Evolutionary conservation across 2,797 vertebrate species (phyloP), one percentile per base, ranked within the genome.

Genomic region (Gymnothorax javanicus): DNA sequence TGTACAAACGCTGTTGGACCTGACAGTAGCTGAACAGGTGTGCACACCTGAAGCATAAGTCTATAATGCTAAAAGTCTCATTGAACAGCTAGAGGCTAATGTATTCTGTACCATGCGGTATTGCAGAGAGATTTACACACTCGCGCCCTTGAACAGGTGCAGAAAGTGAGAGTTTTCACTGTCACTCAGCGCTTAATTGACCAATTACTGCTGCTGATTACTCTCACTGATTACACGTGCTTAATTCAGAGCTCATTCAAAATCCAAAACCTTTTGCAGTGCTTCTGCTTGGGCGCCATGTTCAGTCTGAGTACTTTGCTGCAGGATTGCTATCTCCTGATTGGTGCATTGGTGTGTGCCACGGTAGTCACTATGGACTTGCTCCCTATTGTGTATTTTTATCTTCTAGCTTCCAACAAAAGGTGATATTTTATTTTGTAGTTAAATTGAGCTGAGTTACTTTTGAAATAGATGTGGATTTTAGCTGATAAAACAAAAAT

Each of bases 121-220:
- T 13, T 13, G 27, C 13, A 15, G 20, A 33, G 12, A 17, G 69
- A 27, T 25, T 33, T 73, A 73, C 25, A 33, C 69, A 33, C n/a
- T 73, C 69, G 27, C 25, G 27, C 33, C 71, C 73, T 77, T 50
- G 73, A 43, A 77, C 27, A 43, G 27, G 5, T 50, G 73, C 73
- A 73, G 69, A 27, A 43, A 5, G 71, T 50, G 71, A 8, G 43
- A 43, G 73, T 43, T 77, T 43, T 77, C 13, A 33, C 20, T 77
- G 33, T 77, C 13, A 43, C 73, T 77, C 73, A 77, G 73, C 33
- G 20, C 73, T 77, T 77, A 77, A 77, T 77, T 77, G 27, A 77
- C 27, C 73, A 77, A 77, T 50, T 33, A 50, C 15, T 15, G 73
- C 73, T 43, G 73, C 13, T 77, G 73, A 50, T 77, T 77, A 77